Conservation (phyloP, 2,113 vertebrate species). For the Colius striatus region DNA sequence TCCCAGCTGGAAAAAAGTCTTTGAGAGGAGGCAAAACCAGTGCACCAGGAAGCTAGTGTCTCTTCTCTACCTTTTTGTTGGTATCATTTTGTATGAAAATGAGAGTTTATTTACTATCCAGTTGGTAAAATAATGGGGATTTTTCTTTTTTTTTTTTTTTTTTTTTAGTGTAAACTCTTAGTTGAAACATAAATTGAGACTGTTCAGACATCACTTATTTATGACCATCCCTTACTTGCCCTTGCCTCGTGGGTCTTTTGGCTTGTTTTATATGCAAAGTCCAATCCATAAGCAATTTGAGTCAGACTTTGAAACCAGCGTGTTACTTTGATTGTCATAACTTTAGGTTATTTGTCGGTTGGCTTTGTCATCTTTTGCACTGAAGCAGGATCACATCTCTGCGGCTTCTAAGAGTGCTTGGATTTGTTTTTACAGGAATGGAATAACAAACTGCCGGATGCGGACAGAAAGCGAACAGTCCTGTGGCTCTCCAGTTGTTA, state of each 20-base stretch:
- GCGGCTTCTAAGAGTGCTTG: background rate
- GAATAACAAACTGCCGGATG: constrained; percentile 84
- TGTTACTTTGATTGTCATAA: background rate
- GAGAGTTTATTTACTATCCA: background rate
- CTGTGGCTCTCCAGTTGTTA: constrained; percentile 87
- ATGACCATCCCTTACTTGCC: background rate
- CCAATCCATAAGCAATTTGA: background rate
- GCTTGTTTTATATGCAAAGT: background rate
- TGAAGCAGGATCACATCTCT: background rate
- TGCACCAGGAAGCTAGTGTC: background rate
- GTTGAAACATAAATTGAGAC: background rate
- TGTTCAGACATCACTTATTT: background rate
- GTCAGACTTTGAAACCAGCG: background rate
- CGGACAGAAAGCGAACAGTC: constrained; percentile 87
- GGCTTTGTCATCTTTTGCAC: background rate
- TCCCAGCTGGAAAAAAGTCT: background rate
- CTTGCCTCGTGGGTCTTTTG: background rate
- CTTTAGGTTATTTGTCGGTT: background rate
- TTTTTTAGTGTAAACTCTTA: background rate
- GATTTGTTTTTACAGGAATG: constrained; percentile 75
- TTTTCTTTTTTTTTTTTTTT: background rate
- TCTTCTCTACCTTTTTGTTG: accelerated
- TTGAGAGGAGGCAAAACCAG: background rate
- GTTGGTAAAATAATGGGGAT: background rate
- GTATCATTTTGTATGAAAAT: background rate